phyloP scores from a whole-genome alignment of 1,140 invertebrate species.

The Hyles vespertilio region DNA sequence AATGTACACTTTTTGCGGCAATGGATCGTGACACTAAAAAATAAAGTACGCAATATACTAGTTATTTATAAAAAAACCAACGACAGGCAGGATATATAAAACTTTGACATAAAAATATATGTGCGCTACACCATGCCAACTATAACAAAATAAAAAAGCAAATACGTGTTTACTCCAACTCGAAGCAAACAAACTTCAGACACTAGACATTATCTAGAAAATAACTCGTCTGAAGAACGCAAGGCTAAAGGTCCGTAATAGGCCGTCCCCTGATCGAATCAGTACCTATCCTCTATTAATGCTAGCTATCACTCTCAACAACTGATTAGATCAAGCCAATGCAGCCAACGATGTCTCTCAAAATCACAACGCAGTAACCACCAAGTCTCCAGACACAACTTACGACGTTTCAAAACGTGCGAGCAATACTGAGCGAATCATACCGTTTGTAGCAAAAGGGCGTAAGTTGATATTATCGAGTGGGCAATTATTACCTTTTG shows the following conservation, averaged over 20 bases:
- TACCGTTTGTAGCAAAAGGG: conserved; percentile 10
- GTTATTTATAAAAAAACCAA: too few relatives aligned
- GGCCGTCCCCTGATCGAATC: conserved; percentile 29
- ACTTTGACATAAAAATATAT: too few relatives aligned
- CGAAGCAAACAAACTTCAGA: too few relatives aligned
- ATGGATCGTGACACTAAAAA: too few relatives aligned
- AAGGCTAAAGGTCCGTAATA: conserved; percentile 8
- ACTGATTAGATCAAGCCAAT: conserved; percentile 30
- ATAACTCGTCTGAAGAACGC: too few relatives aligned
- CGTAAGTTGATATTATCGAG: conserved; percentile 3
- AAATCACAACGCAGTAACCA: conserved; percentile 17
- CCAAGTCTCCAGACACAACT: conserved; percentile 13
- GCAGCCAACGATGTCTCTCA: conserved; percentile 11
- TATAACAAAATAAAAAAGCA: too few relatives aligned
- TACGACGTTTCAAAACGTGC: conserved; percentile 24
- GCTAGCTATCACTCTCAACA: conserved; percentile 31
- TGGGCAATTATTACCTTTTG: conserved; percentile 39
- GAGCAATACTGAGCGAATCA: conserved; percentile 6
- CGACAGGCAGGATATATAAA: too few relatives aligned
- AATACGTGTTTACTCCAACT: too few relatives aligned
- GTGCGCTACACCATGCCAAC: too few relatives aligned
- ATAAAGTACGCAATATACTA: too few relatives aligned
- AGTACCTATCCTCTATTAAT: conserved; percentile 31
- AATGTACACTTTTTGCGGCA: too few relatives aligned
- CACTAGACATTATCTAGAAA: too few relatives aligned